A percentile compares a stretch with the other conserved stretches of the same genome.
Evolutionary conservation across 2,888 invertebrate genomes (phyloP).

Genomic region (Mesorhabditis spiculigera): DNA sequence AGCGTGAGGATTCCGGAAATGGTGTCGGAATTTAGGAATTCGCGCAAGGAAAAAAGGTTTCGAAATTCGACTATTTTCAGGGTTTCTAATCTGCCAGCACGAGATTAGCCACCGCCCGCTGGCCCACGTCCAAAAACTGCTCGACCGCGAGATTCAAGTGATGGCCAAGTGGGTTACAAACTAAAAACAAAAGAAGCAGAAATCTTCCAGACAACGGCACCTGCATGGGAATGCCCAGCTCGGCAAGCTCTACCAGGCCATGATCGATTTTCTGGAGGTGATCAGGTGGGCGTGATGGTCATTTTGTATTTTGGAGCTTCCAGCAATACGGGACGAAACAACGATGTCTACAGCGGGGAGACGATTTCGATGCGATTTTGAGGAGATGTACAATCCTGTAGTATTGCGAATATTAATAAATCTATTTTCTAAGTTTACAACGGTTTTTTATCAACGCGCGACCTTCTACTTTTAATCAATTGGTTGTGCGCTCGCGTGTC

Average conservation of each 20-base stretch:
- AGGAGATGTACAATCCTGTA: too few relatives aligned
- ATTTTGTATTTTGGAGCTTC: not conserved
- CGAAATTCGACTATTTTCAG: not conserved
- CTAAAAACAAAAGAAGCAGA: not conserved
- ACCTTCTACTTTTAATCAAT: too few relatives aligned
- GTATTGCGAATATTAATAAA: too few relatives aligned
- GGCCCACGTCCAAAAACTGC: not conserved
- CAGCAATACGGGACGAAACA: not conserved
- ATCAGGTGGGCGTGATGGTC: not conserved
- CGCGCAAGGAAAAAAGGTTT: too few relatives aligned
- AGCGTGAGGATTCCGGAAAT: too few relatives aligned
- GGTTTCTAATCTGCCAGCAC: not conserved
- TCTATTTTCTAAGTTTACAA: too few relatives aligned
- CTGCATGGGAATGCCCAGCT: not conserved
- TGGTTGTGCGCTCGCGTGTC: too few relatives aligned
- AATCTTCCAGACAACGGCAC: not conserved
- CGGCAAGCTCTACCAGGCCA: not conserved
- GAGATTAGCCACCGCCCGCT: not conserved
- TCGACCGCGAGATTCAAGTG: not conserved
- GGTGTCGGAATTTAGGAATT: too few relatives aligned
- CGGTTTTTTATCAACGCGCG: too few relatives aligned
- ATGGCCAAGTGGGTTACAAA: not conserved
- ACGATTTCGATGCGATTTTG: too few relatives aligned
- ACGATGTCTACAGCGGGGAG: too few relatives aligned
- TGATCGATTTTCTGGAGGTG: not conserved